phyloP scores from a whole-genome alignment of 2,888 invertebrate species.

The Cheilosia urbana region DNA sequence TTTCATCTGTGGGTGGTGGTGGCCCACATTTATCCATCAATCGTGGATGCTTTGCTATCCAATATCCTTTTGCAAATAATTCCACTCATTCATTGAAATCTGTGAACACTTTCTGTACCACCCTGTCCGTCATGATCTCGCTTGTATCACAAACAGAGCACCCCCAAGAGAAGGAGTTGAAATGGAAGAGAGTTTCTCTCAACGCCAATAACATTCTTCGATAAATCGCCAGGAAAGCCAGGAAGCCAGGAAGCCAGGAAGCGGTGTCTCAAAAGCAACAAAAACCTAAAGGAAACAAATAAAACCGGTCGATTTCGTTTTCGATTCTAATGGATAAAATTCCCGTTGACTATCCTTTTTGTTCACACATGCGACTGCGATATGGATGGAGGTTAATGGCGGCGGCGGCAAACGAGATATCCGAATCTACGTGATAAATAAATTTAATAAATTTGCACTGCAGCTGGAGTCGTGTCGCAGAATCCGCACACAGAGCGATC shows the following conservation, averaged over 20 bases:
- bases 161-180: neutral
- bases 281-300: slow-evolving; percentile 16
- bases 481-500: slow-evolving; percentile 7
- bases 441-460: slow-evolving; percentile 48
- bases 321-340: slow-evolving; percentile 51
- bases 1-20: neutral
- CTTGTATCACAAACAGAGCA: slow-evolving; percentile 22
- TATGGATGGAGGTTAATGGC: neutral
- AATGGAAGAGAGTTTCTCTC: slow-evolving; percentile 16
- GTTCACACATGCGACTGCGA: slow-evolving; percentile 8
- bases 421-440: slow-evolving; percentile 30
- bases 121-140: slow-evolving; percentile 23
- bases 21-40: neutral
- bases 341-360: slow-evolving; percentile 18
- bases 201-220: slow-evolving; percentile 51
- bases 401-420: neutral
- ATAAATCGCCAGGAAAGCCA: slow-evolving; percentile 52
- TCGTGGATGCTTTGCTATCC: slow-evolving; percentile 35
- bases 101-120: neutral
- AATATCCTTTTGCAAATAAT: slow-evolving; percentile 66
- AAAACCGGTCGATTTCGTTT: neutral
- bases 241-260: slow-evolving; percentile 47
- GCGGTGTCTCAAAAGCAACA: slow-evolving; percentile 15
- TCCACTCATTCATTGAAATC: slow-evolving; percentile 45
- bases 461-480: slow-evolving; percentile 2